Conservation (phyloP, 1,140 invertebrate species). For the Pseudomyrmex concolor region DNA sequence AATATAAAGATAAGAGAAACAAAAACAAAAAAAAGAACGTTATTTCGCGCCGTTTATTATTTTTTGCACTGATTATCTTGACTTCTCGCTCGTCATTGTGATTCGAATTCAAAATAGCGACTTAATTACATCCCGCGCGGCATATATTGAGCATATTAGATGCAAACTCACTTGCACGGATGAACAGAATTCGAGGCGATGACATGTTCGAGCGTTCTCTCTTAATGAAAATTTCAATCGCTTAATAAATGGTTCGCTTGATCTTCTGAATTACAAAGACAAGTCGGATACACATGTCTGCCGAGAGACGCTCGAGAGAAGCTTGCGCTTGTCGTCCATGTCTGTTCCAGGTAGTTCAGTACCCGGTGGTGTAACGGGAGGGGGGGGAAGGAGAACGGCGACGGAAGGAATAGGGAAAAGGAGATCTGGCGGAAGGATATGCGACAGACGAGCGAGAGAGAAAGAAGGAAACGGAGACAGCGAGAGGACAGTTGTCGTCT, state of each 20-base stretch:
- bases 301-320: slow-evolving; percentile 23
- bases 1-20: no score
- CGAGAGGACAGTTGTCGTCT: slow-evolving; percentile 69
- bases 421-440: slow-evolving; percentile 37
- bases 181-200: slow-evolving; percentile 22
- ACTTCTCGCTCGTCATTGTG: background rate
- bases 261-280: slow-evolving; percentile 50
- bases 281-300: slow-evolving; percentile 59
- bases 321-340: slow-evolving; percentile 42
- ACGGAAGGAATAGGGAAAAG: slow-evolving; percentile 24
- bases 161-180: slow-evolving; percentile 14
- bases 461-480: background rate
- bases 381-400: background rate
- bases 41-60: background rate
- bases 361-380: background rate
- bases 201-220: slow-evolving; percentile 48
- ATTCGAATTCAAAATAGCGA: slow-evolving; percentile 16
- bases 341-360: slow-evolving; percentile 42
- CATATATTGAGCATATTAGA: slow-evolving; percentile 32
- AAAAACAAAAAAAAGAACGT: background rate
- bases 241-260: slow-evolving; percentile 61
- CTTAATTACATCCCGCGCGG: slow-evolving; percentile 29
- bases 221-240: slow-evolving; percentile 64
- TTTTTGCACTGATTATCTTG: background rate
- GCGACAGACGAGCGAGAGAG: background rate